Percentiles rank a stretch among this genome's conserved stretches.
Evolutionary conservation across 2,113 vertebrate genomes (phyloP).

Genomic region (Hyla sarda): DNA sequence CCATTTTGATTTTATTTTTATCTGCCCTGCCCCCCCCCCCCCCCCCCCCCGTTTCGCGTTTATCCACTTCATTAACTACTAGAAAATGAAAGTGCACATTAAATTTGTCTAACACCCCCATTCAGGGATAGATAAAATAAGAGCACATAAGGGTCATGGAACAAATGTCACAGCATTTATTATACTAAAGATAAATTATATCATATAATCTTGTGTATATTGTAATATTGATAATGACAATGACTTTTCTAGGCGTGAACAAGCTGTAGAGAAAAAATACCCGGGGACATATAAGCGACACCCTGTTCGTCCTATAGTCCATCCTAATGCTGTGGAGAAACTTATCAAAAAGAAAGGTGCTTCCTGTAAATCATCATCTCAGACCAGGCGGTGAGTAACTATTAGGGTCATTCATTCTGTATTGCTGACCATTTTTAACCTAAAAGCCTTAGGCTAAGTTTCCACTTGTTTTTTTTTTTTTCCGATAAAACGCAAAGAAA

Average conservation of each 20-base stretch:
- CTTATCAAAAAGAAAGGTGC: conserved; percentile 94
- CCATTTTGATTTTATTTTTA: neutral
- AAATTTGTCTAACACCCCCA: neutral
- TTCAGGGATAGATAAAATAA: no score
- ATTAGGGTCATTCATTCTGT: neutral
- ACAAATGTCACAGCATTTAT: no score
- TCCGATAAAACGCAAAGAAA: no score
- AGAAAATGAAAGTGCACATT: neutral
- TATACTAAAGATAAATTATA: no score
- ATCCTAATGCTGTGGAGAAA: conserved; percentile 94
- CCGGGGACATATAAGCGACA: conserved; percentile 95
- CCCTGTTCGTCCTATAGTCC: conserved; percentile 91
- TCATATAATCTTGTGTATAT: neutral
- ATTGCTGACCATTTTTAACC: neutral
- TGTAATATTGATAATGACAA: neutral
- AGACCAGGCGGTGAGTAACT: conserved; percentile 83
- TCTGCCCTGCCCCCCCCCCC: no score
- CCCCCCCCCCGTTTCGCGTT: no score
- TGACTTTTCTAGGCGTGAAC: conserved; percentile 83
- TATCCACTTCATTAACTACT: no score
- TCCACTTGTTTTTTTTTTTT: no score
- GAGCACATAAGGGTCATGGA: no score
- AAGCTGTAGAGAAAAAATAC: conserved; percentile 97
- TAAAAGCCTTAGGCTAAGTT: neutral
- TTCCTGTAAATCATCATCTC: conserved; percentile 85